These are phyloP conservation scores for Allobates femoralis DNA, from an alignment of 2,797 vertebrate species.

Conservation along the genomic window DNA sequence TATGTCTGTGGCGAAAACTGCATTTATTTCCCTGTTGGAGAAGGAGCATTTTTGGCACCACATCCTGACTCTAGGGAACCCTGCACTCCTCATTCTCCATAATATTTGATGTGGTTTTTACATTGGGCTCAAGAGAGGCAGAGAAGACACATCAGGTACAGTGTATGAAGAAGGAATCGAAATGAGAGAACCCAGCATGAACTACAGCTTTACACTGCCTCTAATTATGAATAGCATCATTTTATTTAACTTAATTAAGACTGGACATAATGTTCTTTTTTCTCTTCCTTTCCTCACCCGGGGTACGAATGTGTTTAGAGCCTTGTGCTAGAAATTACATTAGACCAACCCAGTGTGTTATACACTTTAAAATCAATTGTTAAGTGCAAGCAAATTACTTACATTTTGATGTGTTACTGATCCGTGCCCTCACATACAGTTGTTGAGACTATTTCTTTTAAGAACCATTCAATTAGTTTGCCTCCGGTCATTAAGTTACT, in stretches of 20 bases:
- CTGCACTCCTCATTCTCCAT: constrained; percentile 45
- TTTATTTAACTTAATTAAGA: constrained; percentile 63
- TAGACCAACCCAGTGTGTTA: constrained; percentile 54
- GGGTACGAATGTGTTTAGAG: constrained; percentile 30
- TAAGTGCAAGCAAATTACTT: constrained; percentile 61
- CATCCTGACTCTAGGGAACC: constrained; percentile 40
- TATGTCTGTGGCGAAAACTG: constrained; percentile 42
- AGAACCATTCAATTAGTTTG: constrained; percentile 64
- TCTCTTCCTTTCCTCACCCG: constrained; percentile 9
- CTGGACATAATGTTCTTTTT: constrained; percentile 54
- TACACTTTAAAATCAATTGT: constrained; percentile 61
- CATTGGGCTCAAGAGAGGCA: constrained; percentile 53
- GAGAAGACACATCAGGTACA: constrained; percentile 57
- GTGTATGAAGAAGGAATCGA: constrained; percentile 55
- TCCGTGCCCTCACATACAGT: constrained; percentile 49
- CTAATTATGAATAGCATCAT: constrained; percentile 59
- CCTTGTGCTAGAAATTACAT: constrained; percentile 57
- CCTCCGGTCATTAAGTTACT: constrained; percentile 63
- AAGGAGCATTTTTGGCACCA: constrained; percentile 55
- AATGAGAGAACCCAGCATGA: constrained; percentile 57
- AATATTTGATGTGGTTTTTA: constrained; percentile 61
- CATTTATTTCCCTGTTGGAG: constrained; percentile 39
- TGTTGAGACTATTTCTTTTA: constrained; percentile 58
- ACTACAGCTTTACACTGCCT: constrained; percentile 45
- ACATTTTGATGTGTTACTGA: constrained; percentile 59